phyloP scores from a whole-genome alignment of 2,113 vertebrate genomes.

The Myodes glareolus region DNA sequence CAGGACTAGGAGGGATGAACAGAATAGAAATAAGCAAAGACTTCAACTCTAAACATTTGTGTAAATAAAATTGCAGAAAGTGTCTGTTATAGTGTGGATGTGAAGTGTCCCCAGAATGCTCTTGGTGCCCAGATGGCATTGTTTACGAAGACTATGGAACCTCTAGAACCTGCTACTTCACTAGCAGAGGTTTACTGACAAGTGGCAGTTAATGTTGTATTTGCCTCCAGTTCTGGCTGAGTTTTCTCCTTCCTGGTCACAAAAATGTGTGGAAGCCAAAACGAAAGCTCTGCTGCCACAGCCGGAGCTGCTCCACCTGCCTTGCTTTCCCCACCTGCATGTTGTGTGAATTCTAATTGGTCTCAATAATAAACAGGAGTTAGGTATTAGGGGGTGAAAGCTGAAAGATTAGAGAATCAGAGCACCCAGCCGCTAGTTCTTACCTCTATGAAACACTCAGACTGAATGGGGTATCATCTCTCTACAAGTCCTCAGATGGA shows the following conservation, averaged over 20 bases:
- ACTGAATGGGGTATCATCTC: too few relatives aligned
- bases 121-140: neutral
- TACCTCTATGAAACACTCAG: too few relatives aligned
- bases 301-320: neutral
- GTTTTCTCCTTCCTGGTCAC: neutral
- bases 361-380: too few relatives aligned
- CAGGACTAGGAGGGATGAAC: neutral
- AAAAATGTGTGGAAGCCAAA: neutral
- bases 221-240: neutral
- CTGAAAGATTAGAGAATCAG: too few relatives aligned
- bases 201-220: neutral
- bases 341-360: too few relatives aligned
- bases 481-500: too few relatives aligned
- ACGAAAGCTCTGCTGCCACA: neutral
- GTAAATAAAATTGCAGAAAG: neutral
- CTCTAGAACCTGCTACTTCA: neutral
- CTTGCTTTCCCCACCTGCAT: neutral
- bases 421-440: too few relatives aligned
- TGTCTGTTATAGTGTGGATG: neutral
- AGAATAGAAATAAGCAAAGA: neutral
- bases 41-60: neutral
- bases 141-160: neutral
- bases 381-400: too few relatives aligned
- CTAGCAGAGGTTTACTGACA: neutral
- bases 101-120: neutral